Conservation (phyloP, 2,113 vertebrate species). For the Benthochromis sp. region DNA sequence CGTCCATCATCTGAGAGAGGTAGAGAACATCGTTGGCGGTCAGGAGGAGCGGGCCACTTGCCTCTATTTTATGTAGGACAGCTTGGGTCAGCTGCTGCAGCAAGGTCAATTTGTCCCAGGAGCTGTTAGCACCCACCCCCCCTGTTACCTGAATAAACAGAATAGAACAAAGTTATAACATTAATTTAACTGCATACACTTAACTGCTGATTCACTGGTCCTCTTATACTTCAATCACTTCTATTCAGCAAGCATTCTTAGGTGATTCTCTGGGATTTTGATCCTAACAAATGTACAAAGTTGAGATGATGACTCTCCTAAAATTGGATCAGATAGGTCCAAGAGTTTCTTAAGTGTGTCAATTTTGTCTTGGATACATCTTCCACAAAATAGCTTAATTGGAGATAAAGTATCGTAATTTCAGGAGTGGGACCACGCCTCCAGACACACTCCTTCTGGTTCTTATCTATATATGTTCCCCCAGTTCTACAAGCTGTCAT, state of each 20-base stretch:
- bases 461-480: background rate
- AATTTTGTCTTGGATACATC: background rate
- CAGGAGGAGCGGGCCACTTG: background rate
- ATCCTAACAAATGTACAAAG: background rate
- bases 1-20: conserved; percentile 35
- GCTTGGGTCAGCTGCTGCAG: conserved; percentile 38
- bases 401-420: rapidly evolving
- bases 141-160: conserved; percentile 28
- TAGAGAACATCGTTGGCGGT: conserved; percentile 31
- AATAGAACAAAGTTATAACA: background rate
- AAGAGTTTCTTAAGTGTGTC: background rate
- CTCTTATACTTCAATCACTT: background rate
- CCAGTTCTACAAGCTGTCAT: background rate
- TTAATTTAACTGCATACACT: background rate
- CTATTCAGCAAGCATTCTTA: background rate
- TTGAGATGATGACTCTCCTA: background rate
- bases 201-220: background rate
- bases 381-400: background rate
- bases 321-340: background rate
- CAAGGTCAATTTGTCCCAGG: conserved; percentile 7
- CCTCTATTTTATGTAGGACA: conserved; percentile 34
- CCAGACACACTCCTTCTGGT: background rate
- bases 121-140: conserved; percentile 14
- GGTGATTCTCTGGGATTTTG: background rate
- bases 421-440: background rate